phyloP scores from a whole-genome alignment of 2,888 invertebrate species.

The Eumerus sabulonum region DNA sequence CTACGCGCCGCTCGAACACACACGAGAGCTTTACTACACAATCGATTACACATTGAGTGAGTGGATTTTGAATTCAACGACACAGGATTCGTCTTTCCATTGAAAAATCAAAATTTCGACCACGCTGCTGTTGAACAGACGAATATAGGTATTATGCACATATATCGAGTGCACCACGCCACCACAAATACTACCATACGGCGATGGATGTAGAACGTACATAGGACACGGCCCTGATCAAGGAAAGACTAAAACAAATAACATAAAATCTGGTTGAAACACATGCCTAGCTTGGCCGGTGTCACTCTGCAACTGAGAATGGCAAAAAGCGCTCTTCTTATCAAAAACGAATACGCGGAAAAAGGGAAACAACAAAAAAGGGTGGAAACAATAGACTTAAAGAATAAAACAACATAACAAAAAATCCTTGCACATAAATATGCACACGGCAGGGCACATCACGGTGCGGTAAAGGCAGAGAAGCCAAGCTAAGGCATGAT shows the following conservation, averaged over 20 bases:
- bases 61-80: slow-evolving; percentile 40
- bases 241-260: slow-evolving; percentile 16
- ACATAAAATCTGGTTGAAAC: slow-evolving; percentile 2
- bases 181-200: no score
- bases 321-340: slow-evolving; percentile 43
- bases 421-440: slow-evolving; percentile 60
- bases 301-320: slow-evolving; percentile 32
- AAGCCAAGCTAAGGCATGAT: no score
- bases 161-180: no score
- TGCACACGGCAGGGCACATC: slow-evolving; percentile 50
- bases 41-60: slow-evolving; percentile 59
- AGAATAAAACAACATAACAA: slow-evolving; percentile 28
- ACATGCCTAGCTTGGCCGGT: slow-evolving; percentile 27
- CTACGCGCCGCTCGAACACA: slow-evolving; percentile 35
- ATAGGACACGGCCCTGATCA: no score
- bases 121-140: slow-evolving; percentile 32
- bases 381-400: slow-evolving; percentile 42
- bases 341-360: slow-evolving; percentile 59
- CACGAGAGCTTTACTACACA: slow-evolving; percentile 57
- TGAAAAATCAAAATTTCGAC: slow-evolving; percentile 50
- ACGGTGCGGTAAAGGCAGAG: no score
- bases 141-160: no score
- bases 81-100: slow-evolving; percentile 40
- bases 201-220: no score
- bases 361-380: slow-evolving; percentile 42